These are phyloP conservation scores for Dryas iulia DNA, from an alignment of 1,140 invertebrate genomes.

Conservation along the genomic window DNA sequence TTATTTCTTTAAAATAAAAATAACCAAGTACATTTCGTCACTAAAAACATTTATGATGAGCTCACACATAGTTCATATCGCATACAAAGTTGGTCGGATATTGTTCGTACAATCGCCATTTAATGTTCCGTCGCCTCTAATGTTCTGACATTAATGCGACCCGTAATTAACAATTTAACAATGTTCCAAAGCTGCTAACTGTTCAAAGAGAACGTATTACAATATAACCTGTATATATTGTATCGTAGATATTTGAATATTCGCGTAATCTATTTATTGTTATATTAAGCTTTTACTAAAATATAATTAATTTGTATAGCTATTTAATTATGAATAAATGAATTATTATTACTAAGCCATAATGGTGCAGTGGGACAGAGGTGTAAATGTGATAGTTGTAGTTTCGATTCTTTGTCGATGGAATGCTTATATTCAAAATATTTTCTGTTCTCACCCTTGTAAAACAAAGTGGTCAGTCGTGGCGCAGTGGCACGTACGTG, in stretches of 20 bases:
- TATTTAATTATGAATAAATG: too few relatives aligned
- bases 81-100: not conserved
- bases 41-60: too few relatives aligned
- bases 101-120: not conserved
- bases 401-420: too few relatives aligned
- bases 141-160: not conserved
- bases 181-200: not conserved
- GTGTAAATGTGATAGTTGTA: too few relatives aligned
- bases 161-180: not conserved
- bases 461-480: too few relatives aligned
- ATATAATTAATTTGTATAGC: not conserved
- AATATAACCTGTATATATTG: not conserved
- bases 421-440: too few relatives aligned
- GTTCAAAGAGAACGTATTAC: not conserved
- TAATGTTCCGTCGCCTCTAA: not conserved
- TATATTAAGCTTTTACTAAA: not conserved
- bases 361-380: too few relatives aligned
- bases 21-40: not conserved
- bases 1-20: not conserved
- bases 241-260: not conserved
- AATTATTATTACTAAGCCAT: too few relatives aligned
- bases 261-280: not conserved
- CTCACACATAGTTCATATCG: too few relatives aligned
- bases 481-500: too few relatives aligned
- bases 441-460: too few relatives aligned